Percentiles rank a stretch among this genome's conserved stretches.
Evolutionary conservation across 2,797 vertebrate genomes (phyloP).

Genomic region (Trachops cirrhosus): DNA sequence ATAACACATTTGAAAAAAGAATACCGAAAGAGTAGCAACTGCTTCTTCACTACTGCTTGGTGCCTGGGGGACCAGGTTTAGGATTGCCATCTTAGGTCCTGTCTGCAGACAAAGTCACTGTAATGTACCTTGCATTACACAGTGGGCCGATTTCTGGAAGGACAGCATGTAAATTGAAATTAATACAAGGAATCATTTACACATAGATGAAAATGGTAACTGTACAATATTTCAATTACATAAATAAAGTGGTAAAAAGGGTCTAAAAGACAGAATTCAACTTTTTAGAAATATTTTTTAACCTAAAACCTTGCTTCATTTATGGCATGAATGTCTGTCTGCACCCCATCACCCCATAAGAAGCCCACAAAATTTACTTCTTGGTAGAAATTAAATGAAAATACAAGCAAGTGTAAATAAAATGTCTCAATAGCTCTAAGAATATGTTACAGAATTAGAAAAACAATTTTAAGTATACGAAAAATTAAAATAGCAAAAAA

Average conservation of each 20-base stretch:
- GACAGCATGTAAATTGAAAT: background rate
- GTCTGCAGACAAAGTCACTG: background rate
- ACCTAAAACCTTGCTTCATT: background rate
- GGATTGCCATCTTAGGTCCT: no score
- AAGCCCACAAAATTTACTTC: background rate
- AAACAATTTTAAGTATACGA: background rate
- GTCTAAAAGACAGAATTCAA: background rate
- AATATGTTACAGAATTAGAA: background rate
- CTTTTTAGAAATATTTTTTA: background rate
- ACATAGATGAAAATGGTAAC: background rate
- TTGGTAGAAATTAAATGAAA: background rate
- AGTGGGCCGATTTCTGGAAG: background rate
- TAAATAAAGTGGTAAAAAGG: background rate
- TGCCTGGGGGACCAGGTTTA: background rate
- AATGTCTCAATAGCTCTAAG: background rate
- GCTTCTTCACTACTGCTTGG: background rate
- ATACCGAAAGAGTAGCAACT: background rate
- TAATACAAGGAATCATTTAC: background rate
- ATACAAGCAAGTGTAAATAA: background rate
- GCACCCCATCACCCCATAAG: background rate
- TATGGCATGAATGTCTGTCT: background rate
- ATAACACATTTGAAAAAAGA: background rate
- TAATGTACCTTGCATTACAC: background rate
- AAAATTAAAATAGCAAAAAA: background rate
- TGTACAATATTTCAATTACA: background rate